Evolutionary conservation across 2,888 invertebrate genomes (phyloP).

Genomic region (Luperina testacea): DNA sequence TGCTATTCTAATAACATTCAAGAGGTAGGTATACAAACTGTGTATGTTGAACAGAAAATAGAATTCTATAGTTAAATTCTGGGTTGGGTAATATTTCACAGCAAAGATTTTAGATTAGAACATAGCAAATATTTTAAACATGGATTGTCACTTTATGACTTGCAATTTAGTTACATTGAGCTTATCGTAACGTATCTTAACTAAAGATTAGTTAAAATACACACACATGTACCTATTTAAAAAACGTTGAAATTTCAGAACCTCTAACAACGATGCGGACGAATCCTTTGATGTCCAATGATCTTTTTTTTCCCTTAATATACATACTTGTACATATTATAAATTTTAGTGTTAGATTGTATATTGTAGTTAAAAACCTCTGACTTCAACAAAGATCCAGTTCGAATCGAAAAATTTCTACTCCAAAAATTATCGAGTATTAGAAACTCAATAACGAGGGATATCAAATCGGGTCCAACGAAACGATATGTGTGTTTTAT

Average conservation of each 20-base stretch:
- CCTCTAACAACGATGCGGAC: background rate
- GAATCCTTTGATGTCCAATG: background rate
- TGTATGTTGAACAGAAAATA: slow-evolving; percentile 1
- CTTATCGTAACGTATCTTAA: background rate
- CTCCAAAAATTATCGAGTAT: slow-evolving; percentile 35
- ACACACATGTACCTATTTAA: background rate
- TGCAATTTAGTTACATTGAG: too few species aligned
- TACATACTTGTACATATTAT: background rate
- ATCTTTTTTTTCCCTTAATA: background rate
- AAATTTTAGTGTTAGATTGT: background rate
- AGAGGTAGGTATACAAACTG: slow-evolving; percentile 2
- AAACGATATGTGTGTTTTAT: slow-evolving; percentile 86
- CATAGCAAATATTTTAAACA: background rate
- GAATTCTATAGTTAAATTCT: background rate
- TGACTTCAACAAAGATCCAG: background rate
- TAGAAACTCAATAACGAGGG: slow-evolving; percentile 63
- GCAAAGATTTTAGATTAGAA: background rate
- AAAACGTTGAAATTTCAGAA: background rate
- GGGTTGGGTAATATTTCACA: background rate
- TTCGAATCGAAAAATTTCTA: background rate
- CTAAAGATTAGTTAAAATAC: background rate
- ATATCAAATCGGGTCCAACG: slow-evolving; percentile 70
- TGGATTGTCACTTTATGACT: background rate
- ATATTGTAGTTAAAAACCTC: background rate
- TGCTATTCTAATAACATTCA: slow-evolving; percentile 55